Percentiles rank a stretch among this genome's conserved stretches.
phyloP scores from a whole-genome alignment of 2,888 invertebrate genomes.

The Vannuccia rotundouncinata region DNA sequence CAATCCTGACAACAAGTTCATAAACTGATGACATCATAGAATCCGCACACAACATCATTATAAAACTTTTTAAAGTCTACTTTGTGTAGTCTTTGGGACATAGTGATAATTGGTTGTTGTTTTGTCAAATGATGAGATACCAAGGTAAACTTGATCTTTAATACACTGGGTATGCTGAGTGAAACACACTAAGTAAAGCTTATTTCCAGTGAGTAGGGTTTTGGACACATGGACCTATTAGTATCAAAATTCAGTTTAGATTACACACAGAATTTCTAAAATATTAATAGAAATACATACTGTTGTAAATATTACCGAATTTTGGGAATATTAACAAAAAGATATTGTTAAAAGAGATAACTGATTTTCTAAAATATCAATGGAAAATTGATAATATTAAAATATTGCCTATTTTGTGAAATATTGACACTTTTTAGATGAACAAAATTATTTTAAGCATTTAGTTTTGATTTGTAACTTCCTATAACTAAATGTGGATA shows the following conservation, averaged over 20 bases:
- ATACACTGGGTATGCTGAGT: background rate
- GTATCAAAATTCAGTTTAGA: too few relatives aligned
- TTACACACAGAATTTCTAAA: too few relatives aligned
- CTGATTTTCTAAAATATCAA: constrained; percentile 23
- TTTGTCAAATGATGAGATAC: background rate
- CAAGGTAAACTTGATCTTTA: background rate
- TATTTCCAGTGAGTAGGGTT: background rate
- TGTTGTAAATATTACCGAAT: too few relatives aligned
- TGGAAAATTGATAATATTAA: constrained; percentile 13
- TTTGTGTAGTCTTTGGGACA: constrained; percentile 2
- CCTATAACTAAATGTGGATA: too few relatives aligned
- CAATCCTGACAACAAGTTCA: constrained; percentile 1
- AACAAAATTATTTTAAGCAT: constrained; percentile 6
- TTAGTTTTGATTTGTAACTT: constrained; percentile 8
- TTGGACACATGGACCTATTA: too few relatives aligned
- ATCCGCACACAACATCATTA: background rate
- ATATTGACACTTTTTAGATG: constrained; percentile 12
- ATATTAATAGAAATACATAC: too few relatives aligned
- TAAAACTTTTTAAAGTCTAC: background rate
- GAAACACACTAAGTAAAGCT: background rate
- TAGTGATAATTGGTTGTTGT: constrained; percentile 4
- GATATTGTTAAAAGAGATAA: too few relatives aligned
- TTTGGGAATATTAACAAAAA: too few relatives aligned
- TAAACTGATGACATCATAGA: background rate
- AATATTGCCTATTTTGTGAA: background rate